Base-by-base conservation (phyloP, 2,797 vertebrate genomes). In the Microhierax caerulescens region DNA sequence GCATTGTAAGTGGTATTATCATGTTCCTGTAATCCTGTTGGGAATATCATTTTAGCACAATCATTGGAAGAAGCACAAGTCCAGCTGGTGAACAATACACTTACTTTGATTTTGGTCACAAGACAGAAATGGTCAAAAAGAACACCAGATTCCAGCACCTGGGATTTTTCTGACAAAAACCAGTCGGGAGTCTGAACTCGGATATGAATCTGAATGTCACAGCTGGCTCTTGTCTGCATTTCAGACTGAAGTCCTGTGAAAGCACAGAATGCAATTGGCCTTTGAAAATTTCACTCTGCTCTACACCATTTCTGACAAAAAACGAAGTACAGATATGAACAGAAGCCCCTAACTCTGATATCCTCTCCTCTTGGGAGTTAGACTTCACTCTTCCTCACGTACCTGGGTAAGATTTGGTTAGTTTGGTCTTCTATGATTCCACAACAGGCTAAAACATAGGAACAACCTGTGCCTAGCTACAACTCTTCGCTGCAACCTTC, bases 111-210 rank as follows among this genome's bases (percentile, higher is more conserved):
- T 57, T 85, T 73, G 25, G 34, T 81, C n/a, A 32, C 70, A 76
- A 74, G 24, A 88, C 28, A 84, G 7, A 45, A 88, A 67, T n/a
- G 20, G 9, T 76, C 54, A 61, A 88, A 82, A 72, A 65, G n/a
- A 72, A 32, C 11, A 5, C 14, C 41, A 65, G 11, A 36, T 59
- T 76, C 37, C 77, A 56, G 25, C 39, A 87, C 13, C 11, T n/a
- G 25, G 20, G 13, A 43, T 69, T 91, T 86, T 93, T 90, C 78
- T 85, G 63, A 59, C 34, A 39, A 75, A 78, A 21, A 12, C 30
- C 7, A 3, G 47, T 27, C 0, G 0, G 21, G 21, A 76, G 34
- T 59, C 63, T 28, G 41, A 92, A 54, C 22, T 81, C 1, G 0
- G 73, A 37, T 50, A 53, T 2, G 15, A 59, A 64, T 85, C 48